Conservation (phyloP, 1,140 invertebrate genomes). For the Drosophila pseudoobscura region DNA sequence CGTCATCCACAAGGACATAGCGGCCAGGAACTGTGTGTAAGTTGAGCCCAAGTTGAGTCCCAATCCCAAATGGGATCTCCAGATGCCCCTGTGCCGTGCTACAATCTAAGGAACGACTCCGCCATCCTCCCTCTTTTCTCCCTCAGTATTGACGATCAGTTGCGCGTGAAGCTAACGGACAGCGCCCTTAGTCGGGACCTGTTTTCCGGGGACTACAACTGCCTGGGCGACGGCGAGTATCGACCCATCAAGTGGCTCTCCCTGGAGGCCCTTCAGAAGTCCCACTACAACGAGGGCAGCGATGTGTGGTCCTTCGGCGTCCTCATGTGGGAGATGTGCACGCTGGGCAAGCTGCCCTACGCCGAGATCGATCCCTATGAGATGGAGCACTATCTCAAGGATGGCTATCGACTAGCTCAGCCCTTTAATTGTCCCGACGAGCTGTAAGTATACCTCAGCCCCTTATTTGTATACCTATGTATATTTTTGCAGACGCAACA, state of each 20-base stretch:
- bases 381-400: conserved; percentile 94
- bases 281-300: conserved; percentile 92
- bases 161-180: conserved; percentile 95
- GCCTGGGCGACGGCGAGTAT: conserved; percentile 97
- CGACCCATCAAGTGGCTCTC: conserved; percentile 98
- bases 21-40: conserved; percentile 94
- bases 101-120: too few relatives aligned
- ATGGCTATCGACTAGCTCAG: conserved; percentile 95
- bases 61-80: too few relatives aligned
- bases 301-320: conserved; percentile 99
- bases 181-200: conserved; percentile 95
- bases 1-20: conserved; percentile 95
- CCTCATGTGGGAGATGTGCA: conserved; percentile 96
- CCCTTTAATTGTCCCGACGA: conserved; percentile 98
- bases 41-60: conserved; percentile 21
- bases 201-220: conserved; percentile 97
- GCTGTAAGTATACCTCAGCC: conserved; percentile 87
- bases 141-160: conserved; percentile 90
- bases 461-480: too few relatives aligned
- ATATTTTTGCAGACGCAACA: too few relatives aligned
- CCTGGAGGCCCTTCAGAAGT: conserved; percentile 92
- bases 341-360: conserved; percentile 96
- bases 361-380: conserved; percentile 89
- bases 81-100: too few relatives aligned
- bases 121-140: not conserved